These are phyloP conservation scores for Cheilosia vernalis DNA, from an alignment of 2,888 invertebrate species.

Conservation along the genomic window DNA sequence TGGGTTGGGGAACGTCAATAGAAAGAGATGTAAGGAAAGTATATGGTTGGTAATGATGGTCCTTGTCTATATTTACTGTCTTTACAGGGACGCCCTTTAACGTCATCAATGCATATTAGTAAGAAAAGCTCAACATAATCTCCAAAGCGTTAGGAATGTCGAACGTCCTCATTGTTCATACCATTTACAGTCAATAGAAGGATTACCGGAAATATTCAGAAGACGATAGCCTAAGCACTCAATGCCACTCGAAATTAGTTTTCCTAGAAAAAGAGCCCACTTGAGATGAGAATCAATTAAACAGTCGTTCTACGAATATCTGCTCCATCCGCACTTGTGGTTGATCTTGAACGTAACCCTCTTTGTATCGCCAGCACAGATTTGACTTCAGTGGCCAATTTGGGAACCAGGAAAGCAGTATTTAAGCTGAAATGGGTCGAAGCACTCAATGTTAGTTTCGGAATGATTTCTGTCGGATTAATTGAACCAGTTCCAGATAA, in stretches of 20 bases:
- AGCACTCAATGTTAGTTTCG: conserved; percentile 13
- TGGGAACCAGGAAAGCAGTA: background rate
- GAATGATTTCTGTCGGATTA: conserved; percentile 38
- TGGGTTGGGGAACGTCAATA: background rate
- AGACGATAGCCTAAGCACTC: conserved; percentile 22
- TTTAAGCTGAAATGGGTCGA: background rate
- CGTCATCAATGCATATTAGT: no score
- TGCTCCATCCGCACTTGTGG: background rate
- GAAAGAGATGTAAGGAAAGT: background rate
- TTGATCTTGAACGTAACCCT: conserved; percentile 24
- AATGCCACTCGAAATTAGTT: conserved; percentile 26
- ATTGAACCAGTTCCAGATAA: conserved; percentile 38
- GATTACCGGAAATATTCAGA: conserved; percentile 45
- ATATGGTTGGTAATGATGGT: no score
- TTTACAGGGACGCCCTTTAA: no score
- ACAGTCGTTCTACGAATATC: conserved; percentile 34
- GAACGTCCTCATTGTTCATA: background rate
- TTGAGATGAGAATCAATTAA: conserved; percentile 35
- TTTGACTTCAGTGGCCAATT: conserved; percentile 2
- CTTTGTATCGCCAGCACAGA: conserved; percentile 17
- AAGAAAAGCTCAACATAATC: no score
- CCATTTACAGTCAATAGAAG: background rate
- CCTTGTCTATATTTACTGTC: no score
- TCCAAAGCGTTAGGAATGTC: no score
- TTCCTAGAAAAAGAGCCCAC: conserved; percentile 18